These are phyloP conservation scores for Dascillus cervinus DNA, from an alignment of 2,888 invertebrate species.

Conservation along the genomic window DNA sequence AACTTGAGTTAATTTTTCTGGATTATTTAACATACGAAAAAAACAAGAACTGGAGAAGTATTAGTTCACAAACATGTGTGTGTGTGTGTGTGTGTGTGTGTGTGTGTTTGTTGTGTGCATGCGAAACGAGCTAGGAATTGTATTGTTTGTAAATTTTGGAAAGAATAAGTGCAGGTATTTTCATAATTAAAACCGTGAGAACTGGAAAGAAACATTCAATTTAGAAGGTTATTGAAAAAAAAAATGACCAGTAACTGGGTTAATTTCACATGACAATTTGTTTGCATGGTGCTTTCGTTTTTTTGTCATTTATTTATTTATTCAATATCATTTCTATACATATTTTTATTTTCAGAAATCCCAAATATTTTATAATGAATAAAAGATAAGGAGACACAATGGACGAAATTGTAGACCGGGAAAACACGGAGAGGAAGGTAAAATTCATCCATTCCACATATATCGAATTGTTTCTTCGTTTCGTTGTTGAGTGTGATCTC, in stretches of 20 bases:
- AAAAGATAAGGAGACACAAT: constrained; percentile 8
- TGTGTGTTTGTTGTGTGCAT: neutral
- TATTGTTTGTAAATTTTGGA: constrained; percentile 5
- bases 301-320: too few species aligned
- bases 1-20: too few species aligned
- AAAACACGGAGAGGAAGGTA: too few species aligned
- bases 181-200: constrained; percentile 8
- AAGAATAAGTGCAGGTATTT: constrained; percentile 3
- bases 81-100: neutral
- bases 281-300: too few species aligned
- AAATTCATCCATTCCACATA: too few species aligned
- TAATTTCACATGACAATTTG: constrained; percentile 1
- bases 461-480: too few species aligned
- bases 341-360: constrained; percentile 7
- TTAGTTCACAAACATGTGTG: constrained; percentile 1
- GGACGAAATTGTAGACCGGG: too few species aligned
- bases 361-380: constrained; percentile 10
- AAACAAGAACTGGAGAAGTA: too few species aligned
- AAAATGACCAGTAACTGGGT: constrained; percentile 7
- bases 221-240: too few species aligned
- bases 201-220: constrained; percentile 5
- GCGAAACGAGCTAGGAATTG: neutral
- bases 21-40: too few species aligned
- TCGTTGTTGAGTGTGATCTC: too few species aligned
- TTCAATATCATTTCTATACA: constrained; percentile 1